Base-by-base conservation (phyloP, 2,888 invertebrate genomes). In the Phortica magna region DNA sequence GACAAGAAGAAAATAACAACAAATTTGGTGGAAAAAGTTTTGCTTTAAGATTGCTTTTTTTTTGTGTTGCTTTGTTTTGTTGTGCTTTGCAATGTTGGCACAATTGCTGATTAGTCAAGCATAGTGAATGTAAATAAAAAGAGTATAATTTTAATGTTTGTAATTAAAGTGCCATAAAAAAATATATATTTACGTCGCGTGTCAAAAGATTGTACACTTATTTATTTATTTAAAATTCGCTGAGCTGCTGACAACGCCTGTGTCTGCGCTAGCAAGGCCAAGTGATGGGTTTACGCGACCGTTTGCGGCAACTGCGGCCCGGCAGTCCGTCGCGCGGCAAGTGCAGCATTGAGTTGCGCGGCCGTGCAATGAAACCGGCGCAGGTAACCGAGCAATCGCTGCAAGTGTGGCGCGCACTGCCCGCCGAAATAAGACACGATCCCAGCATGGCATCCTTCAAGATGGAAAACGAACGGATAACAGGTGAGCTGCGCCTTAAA, bases 391-490 rank as follows among this genome's bases (percentile, higher is more conserved):
- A 94, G 9, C 94, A 94, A 41, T 93, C 94, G 22, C 84, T 95
- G 79, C 94, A 94, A 81, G 93, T 95, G 31, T 95, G 95, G 95
- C 91, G 94, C 73, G 93, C 94, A 70, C 89, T 95, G 3, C 95
- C 95, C 0, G 94, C 94, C 77, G 93, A 93, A 79, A 94, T 95
- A 88, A 94, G 95, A 77, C 93, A 93, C 82, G 95, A 95, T 90
- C 95, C 95, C 0, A 93, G 94, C 57, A 90, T 95, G 89, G 94
- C 94, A 22, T 93, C 94, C 0, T 95, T 95, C 85, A 90, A 91
- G 87, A 84, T 90, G 83, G 92, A 92, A 76, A 89, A 92, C 70
- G 91, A 92, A 68, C 86, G 92, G 17, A 83, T 92, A 73, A 90
- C 90, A 77, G 92, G 92, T 92, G 80, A 88, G 89, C 64, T 10